Conservation (phyloP, 2,888 invertebrate genomes). For the Andrena dorsata region DNA sequence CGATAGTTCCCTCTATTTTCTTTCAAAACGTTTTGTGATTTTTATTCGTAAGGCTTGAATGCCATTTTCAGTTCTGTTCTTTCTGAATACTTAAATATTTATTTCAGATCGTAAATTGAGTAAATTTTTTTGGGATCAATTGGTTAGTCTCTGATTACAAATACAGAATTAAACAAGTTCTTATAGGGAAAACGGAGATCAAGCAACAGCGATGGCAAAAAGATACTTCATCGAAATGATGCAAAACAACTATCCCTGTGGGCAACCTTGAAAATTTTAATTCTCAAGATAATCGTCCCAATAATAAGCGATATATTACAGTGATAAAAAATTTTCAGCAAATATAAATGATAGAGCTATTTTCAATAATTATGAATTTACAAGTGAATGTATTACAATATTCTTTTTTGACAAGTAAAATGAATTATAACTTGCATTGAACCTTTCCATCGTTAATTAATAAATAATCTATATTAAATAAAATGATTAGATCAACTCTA, state of each 20-base stretch:
- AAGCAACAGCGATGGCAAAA: background rate
- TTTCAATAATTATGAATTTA: background rate
- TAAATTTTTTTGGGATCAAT: background rate
- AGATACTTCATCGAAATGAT: background rate
- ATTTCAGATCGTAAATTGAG: background rate
- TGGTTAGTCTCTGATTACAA: background rate
- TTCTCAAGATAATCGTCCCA: background rate
- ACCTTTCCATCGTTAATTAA: no score
- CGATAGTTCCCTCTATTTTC: background rate
- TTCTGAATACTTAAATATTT: background rate
- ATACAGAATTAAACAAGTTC: background rate
- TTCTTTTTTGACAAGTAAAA: background rate
- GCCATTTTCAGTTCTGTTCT: no score
- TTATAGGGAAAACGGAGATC: background rate
- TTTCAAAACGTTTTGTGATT: no score
- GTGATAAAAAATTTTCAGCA: background rate
- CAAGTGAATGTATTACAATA: background rate
- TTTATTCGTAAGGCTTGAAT: no score
- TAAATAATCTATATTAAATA: no score
- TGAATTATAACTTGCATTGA: background rate
- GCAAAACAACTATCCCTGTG: no score
- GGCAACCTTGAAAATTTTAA: background rate
- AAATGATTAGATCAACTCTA: no score
- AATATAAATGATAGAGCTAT: background rate
- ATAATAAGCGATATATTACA: background rate